These are phyloP conservation scores for Leucoma salicis DNA, from an alignment of 2,888 invertebrate genomes.

Conservation along the genomic window DNA sequence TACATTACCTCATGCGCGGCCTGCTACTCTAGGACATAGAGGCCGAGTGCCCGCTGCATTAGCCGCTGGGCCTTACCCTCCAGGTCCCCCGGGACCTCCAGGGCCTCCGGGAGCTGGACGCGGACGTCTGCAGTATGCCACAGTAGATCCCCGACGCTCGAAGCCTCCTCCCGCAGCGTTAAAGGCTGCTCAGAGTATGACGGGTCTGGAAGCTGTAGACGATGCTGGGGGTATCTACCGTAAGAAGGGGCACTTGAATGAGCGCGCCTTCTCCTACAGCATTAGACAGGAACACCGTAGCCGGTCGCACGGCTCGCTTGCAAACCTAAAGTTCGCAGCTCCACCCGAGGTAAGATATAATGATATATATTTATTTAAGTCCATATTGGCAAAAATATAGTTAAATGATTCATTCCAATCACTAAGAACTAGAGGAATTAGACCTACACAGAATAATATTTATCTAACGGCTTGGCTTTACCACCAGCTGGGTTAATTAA, in stretches of 20 bases:
- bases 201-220: conserved; percentile 84
- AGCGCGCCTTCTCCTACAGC: conserved; percentile 96
- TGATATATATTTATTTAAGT: too few species aligned
- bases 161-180: conserved; percentile 84
- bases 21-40: conserved; percentile 79
- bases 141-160: conserved; percentile 84
- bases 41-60: conserved; percentile 83
- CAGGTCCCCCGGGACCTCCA: conserved; percentile 59
- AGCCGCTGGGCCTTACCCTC: conserved; percentile 68
- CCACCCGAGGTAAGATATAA: conserved; percentile 79
- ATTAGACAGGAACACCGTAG: conserved; percentile 96
- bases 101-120: conserved; percentile 53
- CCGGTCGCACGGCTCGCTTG: conserved; percentile 94
- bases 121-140: conserved; percentile 82
- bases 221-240: conserved; percentile 89
- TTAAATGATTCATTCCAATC: too few species aligned
- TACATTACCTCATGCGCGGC: conserved; percentile 71
- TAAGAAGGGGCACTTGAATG: conserved; percentile 95
- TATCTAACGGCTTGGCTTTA: too few species aligned
- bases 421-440: too few species aligned
- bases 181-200: conserved; percentile 86
- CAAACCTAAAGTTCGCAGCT: conserved; percentile 94
- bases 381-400: too few species aligned
- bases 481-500: too few species aligned
- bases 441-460: too few species aligned